These are phyloP conservation scores for Dendronephthya gigantea DNA, from an alignment of 64 coral and sea anemone genomes.

Conservation along the genomic window DNA sequence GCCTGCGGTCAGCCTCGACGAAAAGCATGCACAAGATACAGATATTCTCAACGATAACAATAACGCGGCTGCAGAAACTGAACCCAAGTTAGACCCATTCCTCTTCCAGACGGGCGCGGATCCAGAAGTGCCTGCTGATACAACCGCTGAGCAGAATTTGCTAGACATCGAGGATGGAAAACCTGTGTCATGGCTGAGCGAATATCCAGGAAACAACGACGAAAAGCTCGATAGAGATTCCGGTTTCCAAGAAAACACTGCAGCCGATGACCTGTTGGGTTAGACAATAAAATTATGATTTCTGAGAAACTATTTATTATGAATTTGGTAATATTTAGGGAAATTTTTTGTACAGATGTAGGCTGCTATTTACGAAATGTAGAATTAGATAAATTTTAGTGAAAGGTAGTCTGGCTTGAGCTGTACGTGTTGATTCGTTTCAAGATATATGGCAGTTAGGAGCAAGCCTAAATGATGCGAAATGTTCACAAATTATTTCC, in stretches of 20 bases:
- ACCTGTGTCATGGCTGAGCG: neutral
- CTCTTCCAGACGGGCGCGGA: neutral
- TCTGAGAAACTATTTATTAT: neutral
- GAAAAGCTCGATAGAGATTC: neutral
- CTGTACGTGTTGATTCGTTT: no score
- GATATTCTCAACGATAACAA: neutral
- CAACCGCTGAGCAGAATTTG: neutral
- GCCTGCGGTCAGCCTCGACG: neutral
- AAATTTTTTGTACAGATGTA: neutral
- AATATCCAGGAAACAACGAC: neutral
- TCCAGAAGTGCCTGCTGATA: neutral
- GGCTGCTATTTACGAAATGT: neutral
- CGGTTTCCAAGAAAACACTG: neutral
- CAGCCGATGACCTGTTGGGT: constrained; percentile 1
- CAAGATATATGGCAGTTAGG: no score
- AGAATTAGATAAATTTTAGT: no score
- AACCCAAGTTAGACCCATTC: neutral
- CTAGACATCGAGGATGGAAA: neutral
- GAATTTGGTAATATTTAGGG: neutral
- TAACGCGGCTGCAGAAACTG: neutral
- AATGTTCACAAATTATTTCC: no score
- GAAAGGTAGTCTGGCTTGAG: no score
- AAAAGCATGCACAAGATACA: no score
- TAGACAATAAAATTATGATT: neutral
- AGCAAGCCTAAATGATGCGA: no score